Evolutionary conservation across 1,140 invertebrate genomes (phyloP), one percentile per base, ranked within the genome.

Genomic region (Neotoxoptera formosana): DNA sequence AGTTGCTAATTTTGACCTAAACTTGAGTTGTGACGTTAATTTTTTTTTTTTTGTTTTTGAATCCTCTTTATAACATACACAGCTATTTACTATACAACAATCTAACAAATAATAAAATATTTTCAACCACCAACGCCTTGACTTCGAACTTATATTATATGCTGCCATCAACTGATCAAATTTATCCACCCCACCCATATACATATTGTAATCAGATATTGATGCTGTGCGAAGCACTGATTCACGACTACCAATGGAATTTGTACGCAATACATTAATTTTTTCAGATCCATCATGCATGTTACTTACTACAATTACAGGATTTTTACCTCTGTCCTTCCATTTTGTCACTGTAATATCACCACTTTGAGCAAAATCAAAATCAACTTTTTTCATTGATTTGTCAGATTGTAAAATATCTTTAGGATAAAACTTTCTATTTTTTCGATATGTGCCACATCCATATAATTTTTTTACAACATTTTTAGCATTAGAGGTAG

Each of bases 31-130:
- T 51, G 47, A 88, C 87, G 21, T 34, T 36, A 53, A 53, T 88
- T 88, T 88, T n/a, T 48, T n/a, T 8, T 21, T 88, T 47, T 93
- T 89, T 86, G 23, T 53, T 92, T 94, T 90, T 23, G 41, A 56
- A 34, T 92, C 90, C 45, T 76, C 76, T 76, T 93, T 88, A 81
- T 94, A 93, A 45, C 83, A 47, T 30, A 94, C 84, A 83, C 67
- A 93, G 51, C 93, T 93, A 76, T 94, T 94, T 36, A 94, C 93
- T 51, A 94, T 90, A 47, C 83, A 91, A 90, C 88, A 93, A 47
- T 94, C 93, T 48, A 94, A 47, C 41, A 93, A 41, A 91, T 94
- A 94, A 56, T 93, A 93, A 93, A 93, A 93, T 25, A 93, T 89
- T 93, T 93, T 94, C 21, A 94, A 25, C 94, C 86, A 94, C 94